Conservation (phyloP, 2,113 vertebrate species). For the Orycteropus afer region DNA sequence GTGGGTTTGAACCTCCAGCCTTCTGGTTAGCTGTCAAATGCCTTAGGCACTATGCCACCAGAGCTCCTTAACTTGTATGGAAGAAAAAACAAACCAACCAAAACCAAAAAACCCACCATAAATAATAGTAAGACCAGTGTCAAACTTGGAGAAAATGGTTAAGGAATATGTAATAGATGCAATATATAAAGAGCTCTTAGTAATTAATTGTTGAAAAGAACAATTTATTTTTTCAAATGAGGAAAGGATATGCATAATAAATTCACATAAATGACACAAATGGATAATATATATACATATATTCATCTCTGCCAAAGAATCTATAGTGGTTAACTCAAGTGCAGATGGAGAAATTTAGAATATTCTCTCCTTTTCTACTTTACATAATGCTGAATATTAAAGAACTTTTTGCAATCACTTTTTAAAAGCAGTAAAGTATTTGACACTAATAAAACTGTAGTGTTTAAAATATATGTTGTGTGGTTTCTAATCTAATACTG, state of each 20-base stretch:
- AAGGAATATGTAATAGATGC: neutral
- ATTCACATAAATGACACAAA: neutral
- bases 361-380: neutral
- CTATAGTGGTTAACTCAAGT: neutral
- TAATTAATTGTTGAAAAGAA: constrained; percentile 37
- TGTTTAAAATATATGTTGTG: neutral
- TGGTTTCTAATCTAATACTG: neutral
- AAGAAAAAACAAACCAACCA: neutral
- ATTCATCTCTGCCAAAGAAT: neutral
- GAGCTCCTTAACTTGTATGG: no score
- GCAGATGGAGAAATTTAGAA: neutral
- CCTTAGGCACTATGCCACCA: no score
- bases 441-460: neutral
- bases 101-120: neutral
- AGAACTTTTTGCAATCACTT: neutral
- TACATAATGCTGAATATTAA: neutral
- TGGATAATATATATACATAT: neutral
- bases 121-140: neutral
- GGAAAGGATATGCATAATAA: neutral
- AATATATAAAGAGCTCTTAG: constrained; percentile 2
- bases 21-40: no score
- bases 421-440: constrained; percentile 18
- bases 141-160: no score
- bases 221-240: constrained; percentile 13
- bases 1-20: no score